Evolutionary conservation across 2,888 invertebrate genomes (phyloP).

Genomic region (Gandaritis pyraliata): DNA sequence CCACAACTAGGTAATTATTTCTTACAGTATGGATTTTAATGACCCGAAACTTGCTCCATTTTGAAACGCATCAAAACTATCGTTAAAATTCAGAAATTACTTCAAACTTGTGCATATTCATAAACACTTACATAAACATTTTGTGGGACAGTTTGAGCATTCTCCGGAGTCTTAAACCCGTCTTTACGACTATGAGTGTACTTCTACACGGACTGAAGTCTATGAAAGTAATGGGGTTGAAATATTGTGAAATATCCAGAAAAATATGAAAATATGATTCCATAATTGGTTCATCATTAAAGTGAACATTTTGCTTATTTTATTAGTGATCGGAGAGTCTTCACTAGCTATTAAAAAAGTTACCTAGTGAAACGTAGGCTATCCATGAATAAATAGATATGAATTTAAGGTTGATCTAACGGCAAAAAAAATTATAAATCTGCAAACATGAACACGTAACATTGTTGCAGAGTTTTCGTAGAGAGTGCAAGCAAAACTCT

Average conservation of each 20-base stretch:
- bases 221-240: background rate
- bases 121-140: constrained; percentile 56
- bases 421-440: too few species aligned
- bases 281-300: too few species aligned
- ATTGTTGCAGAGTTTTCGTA: too few species aligned
- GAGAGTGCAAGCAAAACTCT: too few species aligned
- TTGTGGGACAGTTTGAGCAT: constrained; percentile 38
- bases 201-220: constrained; percentile 53
- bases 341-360: too few species aligned
- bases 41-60: constrained; percentile 15
- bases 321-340: too few species aligned
- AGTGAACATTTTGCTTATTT: too few species aligned
- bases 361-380: too few species aligned
- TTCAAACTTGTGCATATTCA: constrained; percentile 62
- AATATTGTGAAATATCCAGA: background rate
- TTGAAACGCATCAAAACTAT: constrained; percentile 33
- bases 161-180: constrained; percentile 32
- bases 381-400: too few species aligned
- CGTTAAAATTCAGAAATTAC: constrained; percentile 39
- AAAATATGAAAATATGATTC: too few species aligned
- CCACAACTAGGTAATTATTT: background rate
- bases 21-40: constrained; percentile 7
- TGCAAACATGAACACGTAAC: too few species aligned
- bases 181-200: constrained; percentile 61
- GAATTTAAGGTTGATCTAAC: too few species aligned